A percentile compares a stretch with the other conserved stretches of the same genome.
Evolutionary conservation across 2,888 invertebrate genomes (phyloP).

Genomic region (Sinodicranocentrus sp.): DNA sequence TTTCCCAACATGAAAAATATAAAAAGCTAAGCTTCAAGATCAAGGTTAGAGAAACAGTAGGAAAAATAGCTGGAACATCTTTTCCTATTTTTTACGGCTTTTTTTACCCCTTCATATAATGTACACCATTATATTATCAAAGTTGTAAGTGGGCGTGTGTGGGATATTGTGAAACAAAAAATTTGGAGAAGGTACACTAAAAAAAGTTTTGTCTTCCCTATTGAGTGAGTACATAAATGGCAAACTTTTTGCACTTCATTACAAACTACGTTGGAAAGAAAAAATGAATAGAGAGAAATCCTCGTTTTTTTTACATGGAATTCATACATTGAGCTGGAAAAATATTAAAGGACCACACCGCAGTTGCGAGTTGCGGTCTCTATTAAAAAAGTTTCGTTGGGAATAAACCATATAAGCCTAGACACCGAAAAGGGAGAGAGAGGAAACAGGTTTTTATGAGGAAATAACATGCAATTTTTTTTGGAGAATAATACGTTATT

Average conservation of each 20-base stretch:
- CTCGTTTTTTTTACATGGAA: no score
- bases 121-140: no score
- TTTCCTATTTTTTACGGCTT: no score
- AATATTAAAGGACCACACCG: conserved; percentile 3
- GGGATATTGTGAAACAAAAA: neutral
- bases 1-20: no score
- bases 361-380: no score
- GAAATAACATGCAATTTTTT: no score
- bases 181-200: neutral
- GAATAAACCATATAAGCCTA: no score
- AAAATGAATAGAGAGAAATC: neutral
- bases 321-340: neutral
- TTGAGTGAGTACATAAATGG: neutral
- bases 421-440: neutral
- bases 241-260: conserved; percentile 8
- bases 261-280: neutral
- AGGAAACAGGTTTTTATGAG: neutral
- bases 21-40: neutral
- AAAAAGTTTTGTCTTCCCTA: neutral
- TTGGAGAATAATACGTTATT: no score
- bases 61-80: neutral
- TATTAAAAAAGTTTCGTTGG: neutral
- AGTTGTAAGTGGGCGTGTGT: neutral
- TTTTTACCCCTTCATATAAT: no score
- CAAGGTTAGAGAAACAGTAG: conserved; percentile 9